phyloP scores from a whole-genome alignment of 2,888 invertebrate species.

The Scaeva pyrastri region DNA sequence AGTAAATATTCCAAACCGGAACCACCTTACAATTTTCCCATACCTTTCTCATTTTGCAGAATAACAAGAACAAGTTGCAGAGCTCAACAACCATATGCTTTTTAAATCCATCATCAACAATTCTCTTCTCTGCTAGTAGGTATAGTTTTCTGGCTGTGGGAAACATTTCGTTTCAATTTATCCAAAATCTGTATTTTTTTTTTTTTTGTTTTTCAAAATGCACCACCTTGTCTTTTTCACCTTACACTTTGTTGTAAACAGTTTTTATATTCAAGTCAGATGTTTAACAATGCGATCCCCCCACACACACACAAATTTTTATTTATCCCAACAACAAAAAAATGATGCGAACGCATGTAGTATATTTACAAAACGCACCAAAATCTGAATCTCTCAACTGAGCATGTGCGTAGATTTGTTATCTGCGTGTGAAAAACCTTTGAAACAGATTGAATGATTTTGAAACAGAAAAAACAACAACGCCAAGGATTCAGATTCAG shows the following conservation, averaged over 20 bases:
- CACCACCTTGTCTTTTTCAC: slow-evolving; percentile 61
- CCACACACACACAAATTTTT: slow-evolving; percentile 45
- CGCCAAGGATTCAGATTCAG: slow-evolving; percentile 19
- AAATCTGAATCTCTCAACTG: slow-evolving; percentile 34
- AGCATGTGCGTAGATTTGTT: slow-evolving; percentile 72
- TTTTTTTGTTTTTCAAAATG: slow-evolving; percentile 45
- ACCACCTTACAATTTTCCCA: slow-evolving; percentile 74
- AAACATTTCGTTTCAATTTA: slow-evolving; percentile 50
- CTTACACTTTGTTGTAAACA: slow-evolving; percentile 65
- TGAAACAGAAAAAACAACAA: slow-evolving; percentile 8
- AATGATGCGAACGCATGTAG: slow-evolving; percentile 1
- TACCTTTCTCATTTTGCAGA: slow-evolving; percentile 52
- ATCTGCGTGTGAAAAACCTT: slow-evolving; percentile 73
- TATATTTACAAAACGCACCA: slow-evolving; percentile 51
- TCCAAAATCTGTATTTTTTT: slow-evolving; percentile 50
- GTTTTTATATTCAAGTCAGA: slow-evolving; percentile 56
- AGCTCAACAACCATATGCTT: slow-evolving; percentile 63
- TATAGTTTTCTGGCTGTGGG: too few relatives aligned
- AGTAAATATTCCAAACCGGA: slow-evolving; percentile 69
- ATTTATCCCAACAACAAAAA: slow-evolving; percentile 27
- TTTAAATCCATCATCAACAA: slow-evolving; percentile 1
- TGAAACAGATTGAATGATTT: slow-evolving; percentile 19
- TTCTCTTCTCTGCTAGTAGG: too few relatives aligned
- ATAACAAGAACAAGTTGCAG: slow-evolving; percentile 69
- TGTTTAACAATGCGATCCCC: slow-evolving; percentile 58